Evolutionary conservation across 2,888 invertebrate genomes (phyloP).

Genomic region (Graphium colonna): DNA sequence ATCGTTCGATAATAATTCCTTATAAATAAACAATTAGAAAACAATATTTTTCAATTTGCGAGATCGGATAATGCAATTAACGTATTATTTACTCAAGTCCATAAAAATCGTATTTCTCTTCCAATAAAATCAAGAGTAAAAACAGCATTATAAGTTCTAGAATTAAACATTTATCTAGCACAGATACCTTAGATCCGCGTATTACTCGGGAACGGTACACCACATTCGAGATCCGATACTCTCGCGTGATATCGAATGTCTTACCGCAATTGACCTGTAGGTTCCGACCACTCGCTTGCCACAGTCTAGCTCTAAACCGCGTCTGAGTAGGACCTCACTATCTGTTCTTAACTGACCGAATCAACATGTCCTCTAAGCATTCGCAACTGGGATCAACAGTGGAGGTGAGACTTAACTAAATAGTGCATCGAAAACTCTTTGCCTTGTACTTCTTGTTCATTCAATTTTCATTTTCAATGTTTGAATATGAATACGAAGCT

Average conservation of each 20-base stretch:
- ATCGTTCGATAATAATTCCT: too few species aligned
- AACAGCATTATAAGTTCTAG: too few species aligned
- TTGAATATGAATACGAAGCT: conserved; percentile 1
- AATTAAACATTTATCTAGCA: too few species aligned
- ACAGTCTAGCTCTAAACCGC: conserved; percentile 11
- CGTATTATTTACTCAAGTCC: too few species aligned
- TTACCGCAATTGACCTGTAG: conserved; percentile 17
- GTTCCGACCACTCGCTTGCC: conserved; percentile 2
- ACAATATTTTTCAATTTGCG: too few species aligned
- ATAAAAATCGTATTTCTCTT: too few species aligned
- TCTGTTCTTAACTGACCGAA: conserved; percentile 52
- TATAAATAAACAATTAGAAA: too few species aligned
- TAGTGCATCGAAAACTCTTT: conserved; percentile 13
- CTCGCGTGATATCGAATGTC: conserved; percentile 13
- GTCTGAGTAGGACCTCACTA: conserved; percentile 52
- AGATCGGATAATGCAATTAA: too few species aligned
- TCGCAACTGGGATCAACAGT: conserved; percentile 59
- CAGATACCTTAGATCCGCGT: neutral
- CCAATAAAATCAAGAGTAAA: too few species aligned
- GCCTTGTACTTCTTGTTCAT: neutral
- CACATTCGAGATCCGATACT: conserved; percentile 12
- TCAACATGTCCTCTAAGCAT: conserved; percentile 74
- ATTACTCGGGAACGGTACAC: neutral
- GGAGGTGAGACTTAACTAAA: conserved; percentile 60
- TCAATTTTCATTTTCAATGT: neutral